A percentile compares a stretch with the other conserved stretches of the same genome.
Evolutionary conservation across 2,113 vertebrate genomes (phyloP).

Genomic region (Gopherus evgoodei): DNA sequence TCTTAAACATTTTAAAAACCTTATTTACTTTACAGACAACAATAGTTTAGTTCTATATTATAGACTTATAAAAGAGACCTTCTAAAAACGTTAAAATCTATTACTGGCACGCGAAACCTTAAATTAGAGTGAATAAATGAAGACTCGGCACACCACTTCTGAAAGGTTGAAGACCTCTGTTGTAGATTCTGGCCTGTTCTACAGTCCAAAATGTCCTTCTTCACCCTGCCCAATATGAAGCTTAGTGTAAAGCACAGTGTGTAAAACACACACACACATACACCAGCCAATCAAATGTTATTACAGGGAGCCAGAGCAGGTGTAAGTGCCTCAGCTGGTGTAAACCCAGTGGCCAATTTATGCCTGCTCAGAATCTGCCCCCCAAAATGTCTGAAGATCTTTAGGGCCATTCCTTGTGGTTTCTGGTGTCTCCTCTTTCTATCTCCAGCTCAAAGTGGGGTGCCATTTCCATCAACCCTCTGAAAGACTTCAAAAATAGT

Average conservation of each 20-base stretch:
- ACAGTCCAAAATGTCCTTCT: not conserved
- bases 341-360: not conserved
- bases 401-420: not conserved
- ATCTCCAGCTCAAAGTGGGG: not conserved
- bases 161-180: too few species aligned
- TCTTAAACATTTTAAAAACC: too few species aligned
- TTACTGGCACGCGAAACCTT: too few species aligned
- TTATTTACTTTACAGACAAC: too few species aligned
- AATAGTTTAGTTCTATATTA: too few species aligned
- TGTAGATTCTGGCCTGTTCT: not conserved
- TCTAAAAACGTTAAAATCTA: too few species aligned
- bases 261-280: not conserved
- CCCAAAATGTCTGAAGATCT: not conserved
- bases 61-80: too few species aligned
- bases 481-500: not conserved
- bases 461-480: not conserved
- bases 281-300: not conserved
- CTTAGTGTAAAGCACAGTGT: not conserved
- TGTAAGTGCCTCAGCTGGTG: not conserved
- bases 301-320: not conserved
- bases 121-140: too few species aligned
- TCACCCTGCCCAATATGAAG: not conserved
- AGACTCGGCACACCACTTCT: too few species aligned
- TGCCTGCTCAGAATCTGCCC: not conserved
- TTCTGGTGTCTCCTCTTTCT: not conserved